These are phyloP conservation scores for Julus scandinavius DNA, from an alignment of 2,888 invertebrate genomes.

Conservation along the genomic window DNA sequence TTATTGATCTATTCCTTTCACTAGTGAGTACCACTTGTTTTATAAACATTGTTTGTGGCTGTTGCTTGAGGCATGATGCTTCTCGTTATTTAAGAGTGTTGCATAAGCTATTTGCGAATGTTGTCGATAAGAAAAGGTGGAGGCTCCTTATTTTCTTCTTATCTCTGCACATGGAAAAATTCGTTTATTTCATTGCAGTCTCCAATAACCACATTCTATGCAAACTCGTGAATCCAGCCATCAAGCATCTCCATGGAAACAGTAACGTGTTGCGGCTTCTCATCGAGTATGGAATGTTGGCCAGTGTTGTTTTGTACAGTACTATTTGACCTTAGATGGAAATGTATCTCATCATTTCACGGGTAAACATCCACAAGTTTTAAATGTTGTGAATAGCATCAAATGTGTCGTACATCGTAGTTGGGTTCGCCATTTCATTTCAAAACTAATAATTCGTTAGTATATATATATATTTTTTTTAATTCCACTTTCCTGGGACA, in stretches of 20 bases:
- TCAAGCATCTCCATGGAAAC: not conserved
- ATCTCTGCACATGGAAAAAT: too few relatives aligned
- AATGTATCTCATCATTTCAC: not conserved
- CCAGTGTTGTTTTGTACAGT: conserved; percentile 26
- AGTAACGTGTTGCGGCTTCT: not conserved
- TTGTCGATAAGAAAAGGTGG: too few relatives aligned
- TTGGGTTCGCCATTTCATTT: not conserved
- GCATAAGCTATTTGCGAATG: too few relatives aligned
- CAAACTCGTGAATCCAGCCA: conserved; percentile 20
- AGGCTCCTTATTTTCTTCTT: too few relatives aligned
- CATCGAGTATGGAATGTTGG: conserved; percentile 34
- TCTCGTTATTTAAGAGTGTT: too few relatives aligned
- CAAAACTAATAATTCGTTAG: not conserved
- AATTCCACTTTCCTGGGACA: not conserved
- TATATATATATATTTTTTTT: too few relatives aligned
- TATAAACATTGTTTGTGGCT: too few relatives aligned
- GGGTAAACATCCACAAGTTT: not conserved
- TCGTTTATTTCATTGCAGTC: not conserved
- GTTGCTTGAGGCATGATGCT: too few relatives aligned
- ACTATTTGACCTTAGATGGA: not conserved
- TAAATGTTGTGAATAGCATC: conserved; percentile 35
- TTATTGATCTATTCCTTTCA: conserved; percentile 53
- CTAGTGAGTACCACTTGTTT: not conserved
- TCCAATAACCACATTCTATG: conserved; percentile 15
- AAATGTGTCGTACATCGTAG: not conserved